Percentiles rank a stretch among this genome's conserved stretches.
Evolutionary conservation across 1,140 invertebrate genomes (phyloP).

Genomic region (Ips nitidus): DNA sequence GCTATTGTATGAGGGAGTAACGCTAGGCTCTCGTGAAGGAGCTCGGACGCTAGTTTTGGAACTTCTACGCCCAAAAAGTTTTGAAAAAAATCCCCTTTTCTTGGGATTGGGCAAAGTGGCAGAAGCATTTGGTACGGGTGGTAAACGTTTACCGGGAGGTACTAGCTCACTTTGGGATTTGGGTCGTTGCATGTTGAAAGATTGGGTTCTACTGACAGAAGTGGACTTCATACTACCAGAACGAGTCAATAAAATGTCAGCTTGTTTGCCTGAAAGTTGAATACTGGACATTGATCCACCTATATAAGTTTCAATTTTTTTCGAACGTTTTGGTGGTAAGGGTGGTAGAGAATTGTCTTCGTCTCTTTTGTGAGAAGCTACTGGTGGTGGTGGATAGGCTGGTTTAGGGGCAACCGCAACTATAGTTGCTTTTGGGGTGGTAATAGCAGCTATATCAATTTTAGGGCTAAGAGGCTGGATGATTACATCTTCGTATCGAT

Average conservation of each 20-base stretch:
- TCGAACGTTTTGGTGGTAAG: constrained; percentile 74
- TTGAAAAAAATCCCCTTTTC: constrained; percentile 67
- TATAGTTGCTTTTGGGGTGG: constrained; percentile 32
- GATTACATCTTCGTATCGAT: constrained; percentile 20
- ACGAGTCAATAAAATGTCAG: constrained; percentile 22
- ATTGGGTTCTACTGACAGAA: constrained; percentile 38
- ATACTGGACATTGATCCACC: constrained; percentile 37
- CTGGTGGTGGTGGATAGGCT: constrained; percentile 49
- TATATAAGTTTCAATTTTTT: constrained; percentile 58
- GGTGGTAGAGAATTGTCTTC: constrained; percentile 68
- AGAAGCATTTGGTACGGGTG: constrained; percentile 51
- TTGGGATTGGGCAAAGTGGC: constrained; percentile 57
- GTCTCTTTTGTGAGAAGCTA: constrained; percentile 53
- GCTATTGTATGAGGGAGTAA: constrained; percentile 36
- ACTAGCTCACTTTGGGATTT: constrained; percentile 53
- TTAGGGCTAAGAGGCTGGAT: constrained; percentile 25
- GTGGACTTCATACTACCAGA: constrained; percentile 31
- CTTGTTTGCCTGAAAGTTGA: constrained; percentile 34
- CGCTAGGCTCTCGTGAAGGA: constrained; percentile 41
- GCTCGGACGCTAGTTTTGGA: constrained; percentile 39
- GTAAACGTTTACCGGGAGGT: constrained; percentile 54
- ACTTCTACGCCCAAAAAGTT: constrained; percentile 56
- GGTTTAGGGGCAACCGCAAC: constrained; percentile 28
- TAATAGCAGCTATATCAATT: constrained; percentile 13
- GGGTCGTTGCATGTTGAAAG: constrained; percentile 47